Percentiles rank a stretch among this genome's conserved stretches.
phyloP scores from a whole-genome alignment of 2,113 vertebrate genomes.

The Halichoerus grypus region DNA sequence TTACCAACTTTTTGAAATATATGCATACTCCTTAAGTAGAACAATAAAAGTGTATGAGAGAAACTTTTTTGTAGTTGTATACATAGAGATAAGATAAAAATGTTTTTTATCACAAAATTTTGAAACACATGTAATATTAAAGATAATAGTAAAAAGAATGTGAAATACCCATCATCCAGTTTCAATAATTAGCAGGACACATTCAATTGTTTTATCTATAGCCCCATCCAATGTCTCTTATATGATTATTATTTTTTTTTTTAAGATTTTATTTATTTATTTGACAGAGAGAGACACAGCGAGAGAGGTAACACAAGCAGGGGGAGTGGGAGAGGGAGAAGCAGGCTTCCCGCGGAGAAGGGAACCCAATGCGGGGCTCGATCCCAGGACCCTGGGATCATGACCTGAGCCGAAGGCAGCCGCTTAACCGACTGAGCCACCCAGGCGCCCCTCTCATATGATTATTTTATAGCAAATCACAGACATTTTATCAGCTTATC shows the following conservation, averaged over 20 bases:
- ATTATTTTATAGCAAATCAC: not conserved
- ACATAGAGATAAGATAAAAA: not conserved
- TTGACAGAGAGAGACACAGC: no score
- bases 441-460: not conserved
- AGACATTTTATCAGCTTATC: not conserved
- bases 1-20: not conserved
- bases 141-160: not conserved
- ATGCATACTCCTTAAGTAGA: not conserved
- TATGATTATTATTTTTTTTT: not conserved
- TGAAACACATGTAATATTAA: not conserved
- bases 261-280: no score
- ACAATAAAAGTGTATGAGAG: not conserved
- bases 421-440: no score
- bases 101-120: not conserved
- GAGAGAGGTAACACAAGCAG: no score
- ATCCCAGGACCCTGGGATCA: no score
- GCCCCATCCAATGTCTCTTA: not conserved
- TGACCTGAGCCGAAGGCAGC: no score
- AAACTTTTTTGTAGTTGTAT: not conserved
- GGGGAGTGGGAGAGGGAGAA: no score
- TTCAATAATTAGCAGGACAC: not conserved
- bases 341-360: no score
- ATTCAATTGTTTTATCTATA: not conserved
- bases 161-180: not conserved
- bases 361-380: no score